These are phyloP conservation scores for Rhinophrynus dorsalis DNA, from an alignment of 2,797 vertebrate species.

Conservation along the genomic window DNA sequence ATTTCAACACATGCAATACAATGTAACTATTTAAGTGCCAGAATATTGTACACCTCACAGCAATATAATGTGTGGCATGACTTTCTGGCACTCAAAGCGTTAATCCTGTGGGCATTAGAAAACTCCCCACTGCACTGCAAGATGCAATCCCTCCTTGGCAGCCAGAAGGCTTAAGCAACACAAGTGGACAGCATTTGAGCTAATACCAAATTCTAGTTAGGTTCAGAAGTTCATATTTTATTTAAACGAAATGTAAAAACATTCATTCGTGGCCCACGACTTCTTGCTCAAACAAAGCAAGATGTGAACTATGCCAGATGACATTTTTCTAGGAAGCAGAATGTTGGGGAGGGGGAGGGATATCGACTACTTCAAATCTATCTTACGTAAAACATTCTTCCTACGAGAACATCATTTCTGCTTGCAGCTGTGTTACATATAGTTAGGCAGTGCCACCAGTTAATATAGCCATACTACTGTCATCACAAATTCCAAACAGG, in stretches of 20 bases:
- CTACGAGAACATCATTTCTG: neutral
- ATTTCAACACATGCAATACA: too few species aligned
- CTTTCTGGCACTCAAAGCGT: too few species aligned
- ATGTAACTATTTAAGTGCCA: too few species aligned
- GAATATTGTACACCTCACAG: too few species aligned
- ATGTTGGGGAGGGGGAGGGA: neutral
- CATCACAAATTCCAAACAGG: neutral
- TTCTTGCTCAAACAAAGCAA: constrained; percentile 1
- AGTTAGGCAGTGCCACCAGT: neutral
- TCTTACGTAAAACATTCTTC: constrained; percentile 26
- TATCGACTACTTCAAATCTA: neutral
- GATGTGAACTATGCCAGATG: constrained; percentile 23
- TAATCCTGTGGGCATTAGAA: too few species aligned
- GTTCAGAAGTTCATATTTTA: neutral
- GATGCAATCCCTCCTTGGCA: too few species aligned
- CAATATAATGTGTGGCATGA: too few species aligned
- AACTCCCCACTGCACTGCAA: too few species aligned
- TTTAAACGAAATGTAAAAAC: neutral
- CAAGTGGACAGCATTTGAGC: too few species aligned
- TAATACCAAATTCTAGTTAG: neutral
- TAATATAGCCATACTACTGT: neutral
- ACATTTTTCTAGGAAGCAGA: constrained; percentile 27
- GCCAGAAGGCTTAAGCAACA: too few species aligned
- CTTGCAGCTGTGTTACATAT: constrained; percentile 1
- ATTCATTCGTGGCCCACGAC: neutral